Evolutionary conservation across 2,797 vertebrate genomes (phyloP).

Genomic region (Mormyrus proboscirostris): DNA sequence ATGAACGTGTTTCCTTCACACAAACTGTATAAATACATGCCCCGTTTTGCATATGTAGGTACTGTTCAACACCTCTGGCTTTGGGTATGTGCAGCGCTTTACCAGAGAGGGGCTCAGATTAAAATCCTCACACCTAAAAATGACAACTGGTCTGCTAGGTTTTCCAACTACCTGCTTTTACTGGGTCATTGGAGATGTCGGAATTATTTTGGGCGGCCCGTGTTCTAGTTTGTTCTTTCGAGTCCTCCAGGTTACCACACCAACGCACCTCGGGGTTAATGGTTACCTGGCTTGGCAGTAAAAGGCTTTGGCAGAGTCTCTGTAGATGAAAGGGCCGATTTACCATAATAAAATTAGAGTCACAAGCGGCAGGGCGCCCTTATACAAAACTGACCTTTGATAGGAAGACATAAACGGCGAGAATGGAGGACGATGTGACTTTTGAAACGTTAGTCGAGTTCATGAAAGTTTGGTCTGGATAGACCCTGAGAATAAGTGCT

Average conservation of each 20-base stretch:
- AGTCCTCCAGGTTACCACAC: neutral
- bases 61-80: neutral
- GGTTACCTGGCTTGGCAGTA: slow-evolving; percentile 18
- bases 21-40: neutral
- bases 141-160: neutral
- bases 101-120: neutral
- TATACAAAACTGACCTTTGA: slow-evolving; percentile 16
- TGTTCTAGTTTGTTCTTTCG: neutral
- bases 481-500: neutral
- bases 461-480: neutral
- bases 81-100: neutral
- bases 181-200: neutral
- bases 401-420: neutral
- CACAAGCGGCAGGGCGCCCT: slow-evolving; percentile 11
- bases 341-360: slow-evolving; percentile 9
- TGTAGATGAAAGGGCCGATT: neutral
- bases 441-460: neutral
- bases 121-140: neutral
- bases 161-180: neutral
- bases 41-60: neutral
- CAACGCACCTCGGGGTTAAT: slow-evolving; percentile 8
- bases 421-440: neutral
- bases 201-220: neutral
- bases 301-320: neutral
- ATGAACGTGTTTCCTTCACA: neutral